These are phyloP conservation scores for Sebastes dallii DNA, from an alignment of 2,797 vertebrate genomes.

Conservation along the genomic window DNA sequence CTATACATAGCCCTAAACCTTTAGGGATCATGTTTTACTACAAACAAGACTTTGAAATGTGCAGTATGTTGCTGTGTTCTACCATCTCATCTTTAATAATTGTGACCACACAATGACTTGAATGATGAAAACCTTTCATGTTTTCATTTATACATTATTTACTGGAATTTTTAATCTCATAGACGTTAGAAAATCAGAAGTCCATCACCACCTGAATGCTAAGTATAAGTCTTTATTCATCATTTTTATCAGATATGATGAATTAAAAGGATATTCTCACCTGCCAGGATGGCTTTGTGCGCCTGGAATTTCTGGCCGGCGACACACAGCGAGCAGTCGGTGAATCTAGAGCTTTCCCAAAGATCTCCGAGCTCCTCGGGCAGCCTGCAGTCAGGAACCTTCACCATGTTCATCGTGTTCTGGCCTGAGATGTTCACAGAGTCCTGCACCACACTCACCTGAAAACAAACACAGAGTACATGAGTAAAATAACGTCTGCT, in stretches of 20 bases:
- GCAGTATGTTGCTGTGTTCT: background rate
- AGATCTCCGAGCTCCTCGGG: constrained; percentile 90
- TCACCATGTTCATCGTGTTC: constrained; percentile 93
- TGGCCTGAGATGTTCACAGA: constrained; percentile 93
- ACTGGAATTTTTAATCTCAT: background rate
- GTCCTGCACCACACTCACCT: constrained; percentile 94
- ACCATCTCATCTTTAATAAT: background rate
- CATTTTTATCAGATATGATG: background rate
- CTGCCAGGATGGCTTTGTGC: constrained; percentile 93
- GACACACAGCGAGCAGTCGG: constrained; percentile 89
- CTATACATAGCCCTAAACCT: background rate
- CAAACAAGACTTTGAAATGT: background rate
- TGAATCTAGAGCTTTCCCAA: constrained; percentile 92
- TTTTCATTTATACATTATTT: background rate
- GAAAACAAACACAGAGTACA: constrained; percentile 9
- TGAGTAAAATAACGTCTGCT: background rate
- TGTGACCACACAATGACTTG: background rate
- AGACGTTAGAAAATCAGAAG: background rate
- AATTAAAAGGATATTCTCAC: constrained; percentile 58
- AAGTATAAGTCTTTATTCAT: background rate
- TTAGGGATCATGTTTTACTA: background rate
- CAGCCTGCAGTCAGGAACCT: constrained; percentile 91
- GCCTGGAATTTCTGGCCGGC: constrained; percentile 91
- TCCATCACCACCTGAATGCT: background rate
- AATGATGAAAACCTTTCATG: background rate